phyloP scores from a whole-genome alignment of 1,140 invertebrate genomes.

The Apis florea region DNA sequence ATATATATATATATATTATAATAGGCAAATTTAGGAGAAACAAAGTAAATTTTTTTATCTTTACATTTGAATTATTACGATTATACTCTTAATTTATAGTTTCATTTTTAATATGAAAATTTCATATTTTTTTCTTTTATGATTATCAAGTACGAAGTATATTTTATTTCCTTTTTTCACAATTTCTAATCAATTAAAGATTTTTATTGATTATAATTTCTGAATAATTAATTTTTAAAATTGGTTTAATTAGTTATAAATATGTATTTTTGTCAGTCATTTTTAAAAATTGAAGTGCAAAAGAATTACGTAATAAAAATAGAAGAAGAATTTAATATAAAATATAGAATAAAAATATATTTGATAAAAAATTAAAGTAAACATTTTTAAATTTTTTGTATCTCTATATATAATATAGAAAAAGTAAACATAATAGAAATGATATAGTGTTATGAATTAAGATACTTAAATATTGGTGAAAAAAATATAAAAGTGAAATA shows the following conservation, averaged over 20 bases:
- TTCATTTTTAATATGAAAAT: background rate
- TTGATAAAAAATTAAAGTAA: background rate
- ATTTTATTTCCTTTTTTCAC: background rate
- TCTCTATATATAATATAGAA: background rate
- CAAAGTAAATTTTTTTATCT: background rate
- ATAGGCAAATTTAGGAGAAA: background rate
- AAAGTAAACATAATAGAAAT: background rate
- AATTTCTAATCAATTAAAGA: background rate
- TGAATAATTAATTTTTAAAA: background rate
- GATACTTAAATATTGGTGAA: background rate
- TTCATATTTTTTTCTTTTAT: background rate
- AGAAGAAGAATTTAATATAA: too few relatives aligned
- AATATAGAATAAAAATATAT: background rate
- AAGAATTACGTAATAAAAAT: background rate
- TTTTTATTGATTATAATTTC: background rate
- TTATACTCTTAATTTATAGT: background rate
- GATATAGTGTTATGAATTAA: background rate
- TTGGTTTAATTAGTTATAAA: background rate
- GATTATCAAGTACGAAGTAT: background rate
- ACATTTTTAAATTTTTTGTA: background rate
- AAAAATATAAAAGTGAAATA: background rate
- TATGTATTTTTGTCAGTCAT: background rate
- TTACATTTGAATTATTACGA: background rate
- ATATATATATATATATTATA: background rate
- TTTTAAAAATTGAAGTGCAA: background rate